phyloP scores from a whole-genome alignment of 2,797 vertebrate genomes.

The Pipistrellus pygmaeus region DNA sequence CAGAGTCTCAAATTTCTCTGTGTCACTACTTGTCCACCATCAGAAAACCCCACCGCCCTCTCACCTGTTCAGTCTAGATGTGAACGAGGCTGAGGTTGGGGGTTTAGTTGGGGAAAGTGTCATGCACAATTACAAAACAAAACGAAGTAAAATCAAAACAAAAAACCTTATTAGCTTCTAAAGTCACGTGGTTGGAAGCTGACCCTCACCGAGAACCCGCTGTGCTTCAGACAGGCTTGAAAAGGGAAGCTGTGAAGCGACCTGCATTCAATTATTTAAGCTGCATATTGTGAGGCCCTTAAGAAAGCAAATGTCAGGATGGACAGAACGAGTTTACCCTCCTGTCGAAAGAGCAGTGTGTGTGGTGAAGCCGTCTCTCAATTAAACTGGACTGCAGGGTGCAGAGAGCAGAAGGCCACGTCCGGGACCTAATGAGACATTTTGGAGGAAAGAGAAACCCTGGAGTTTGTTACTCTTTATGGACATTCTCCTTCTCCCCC shows the following conservation, averaged over 20 bases:
- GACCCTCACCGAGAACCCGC: constrained; percentile 42
- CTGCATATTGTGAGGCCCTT: constrained; percentile 53
- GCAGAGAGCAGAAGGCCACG: constrained; percentile 45
- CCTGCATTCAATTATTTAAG: constrained; percentile 80
- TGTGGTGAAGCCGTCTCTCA: constrained; percentile 76
- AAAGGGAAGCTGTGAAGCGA: constrained; percentile 2
- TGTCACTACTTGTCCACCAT: constrained; percentile 65
- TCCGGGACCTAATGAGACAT: constrained; percentile 81
- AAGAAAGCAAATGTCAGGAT: constrained; percentile 72
- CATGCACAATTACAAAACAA: not conserved
- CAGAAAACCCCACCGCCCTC: constrained; percentile 63
- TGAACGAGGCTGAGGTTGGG: not conserved
- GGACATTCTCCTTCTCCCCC: constrained; percentile 29
- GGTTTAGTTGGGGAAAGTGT: not conserved
- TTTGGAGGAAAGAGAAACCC: constrained; percentile 65
- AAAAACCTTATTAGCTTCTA: not conserved
- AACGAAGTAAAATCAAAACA: not conserved
- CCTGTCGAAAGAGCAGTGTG: constrained; percentile 82
- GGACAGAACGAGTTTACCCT: constrained; percentile 84
- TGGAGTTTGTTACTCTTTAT: constrained; percentile 62
- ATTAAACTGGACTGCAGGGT: constrained; percentile 83
- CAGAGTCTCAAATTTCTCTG: constrained; percentile 68
- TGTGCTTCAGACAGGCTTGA: constrained; percentile 53
- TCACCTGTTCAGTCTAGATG: constrained; percentile 58
- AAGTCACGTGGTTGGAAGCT: constrained; percentile 2